A percentile compares a stretch with the other conserved stretches of the same genome.
Conservation (phyloP, 2,888 invertebrate genomes). For the Dynastes hyllus region DNA sequence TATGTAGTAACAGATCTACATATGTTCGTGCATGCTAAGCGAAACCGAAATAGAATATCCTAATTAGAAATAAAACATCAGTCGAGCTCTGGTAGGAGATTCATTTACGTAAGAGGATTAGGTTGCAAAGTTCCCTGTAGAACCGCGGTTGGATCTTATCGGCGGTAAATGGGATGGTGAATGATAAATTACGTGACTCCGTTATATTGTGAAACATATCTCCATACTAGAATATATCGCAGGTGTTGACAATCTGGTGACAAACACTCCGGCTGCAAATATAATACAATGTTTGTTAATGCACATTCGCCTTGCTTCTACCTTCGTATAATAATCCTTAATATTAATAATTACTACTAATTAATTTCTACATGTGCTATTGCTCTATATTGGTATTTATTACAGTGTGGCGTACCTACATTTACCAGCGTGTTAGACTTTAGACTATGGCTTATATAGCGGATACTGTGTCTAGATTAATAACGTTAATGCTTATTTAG, state of each 20-base stretch:
- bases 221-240: constrained; percentile 29
- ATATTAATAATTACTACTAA: constrained; percentile 18
- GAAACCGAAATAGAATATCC: constrained; percentile 30
- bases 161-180: constrained; percentile 36
- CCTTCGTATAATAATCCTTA: not conserved
- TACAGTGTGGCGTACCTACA: not conserved
- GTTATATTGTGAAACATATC: constrained; percentile 30
- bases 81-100: constrained; percentile 13
- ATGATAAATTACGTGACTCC: constrained; percentile 42
- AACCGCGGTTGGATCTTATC: constrained; percentile 24
- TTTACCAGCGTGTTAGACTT: not conserved
- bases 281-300: constrained; percentile 34
- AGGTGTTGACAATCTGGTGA: constrained; percentile 46
- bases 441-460: not conserved
- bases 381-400: not conserved
- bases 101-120: constrained; percentile 47
- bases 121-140: constrained; percentile 31
- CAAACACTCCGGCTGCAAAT: constrained; percentile 28
- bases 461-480: not conserved
- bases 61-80: constrained; percentile 37
- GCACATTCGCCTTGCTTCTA: constrained; percentile 5
- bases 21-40: not conserved
- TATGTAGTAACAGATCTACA: constrained; percentile 15
- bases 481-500: not conserved
- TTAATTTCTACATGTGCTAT: not conserved